phyloP scores from a whole-genome alignment of 2,888 invertebrate species.

The Leucoptera coffeella region DNA sequence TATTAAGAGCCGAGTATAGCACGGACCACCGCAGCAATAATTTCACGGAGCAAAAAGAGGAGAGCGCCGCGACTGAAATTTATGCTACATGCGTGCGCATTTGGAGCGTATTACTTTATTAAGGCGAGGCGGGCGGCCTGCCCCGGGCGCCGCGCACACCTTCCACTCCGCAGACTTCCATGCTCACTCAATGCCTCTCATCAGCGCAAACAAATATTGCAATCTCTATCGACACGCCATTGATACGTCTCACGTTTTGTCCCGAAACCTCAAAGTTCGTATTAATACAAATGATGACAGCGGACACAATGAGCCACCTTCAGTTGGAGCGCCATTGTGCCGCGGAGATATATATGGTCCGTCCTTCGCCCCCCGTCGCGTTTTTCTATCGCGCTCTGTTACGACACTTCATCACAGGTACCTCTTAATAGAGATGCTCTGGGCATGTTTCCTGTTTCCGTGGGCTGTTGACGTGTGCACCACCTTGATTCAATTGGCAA shows the following conservation, averaged over 20 bases:
- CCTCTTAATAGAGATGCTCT: no score
- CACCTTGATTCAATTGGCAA: no score
- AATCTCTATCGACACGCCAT: constrained; percentile 47
- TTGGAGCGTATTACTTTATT: constrained; percentile 51
- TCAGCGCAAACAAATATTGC: constrained; percentile 30
- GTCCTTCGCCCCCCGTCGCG: constrained; percentile 21
- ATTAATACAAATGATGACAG: constrained; percentile 52
- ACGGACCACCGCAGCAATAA: constrained; percentile 45
- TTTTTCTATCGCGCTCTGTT: constrained; percentile 33
- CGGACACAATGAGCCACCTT: constrained; percentile 30
- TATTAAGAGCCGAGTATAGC: constrained; percentile 36
- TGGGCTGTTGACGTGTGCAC: no score
- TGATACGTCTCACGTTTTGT: constrained; percentile 32
- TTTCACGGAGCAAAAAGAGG: constrained; percentile 42
- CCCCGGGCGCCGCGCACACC: constrained; percentile 15
- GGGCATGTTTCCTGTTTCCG: no score
- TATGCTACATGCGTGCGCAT: constrained; percentile 48
- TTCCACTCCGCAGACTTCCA: constrained; percentile 1
- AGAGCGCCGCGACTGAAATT: constrained; percentile 27
- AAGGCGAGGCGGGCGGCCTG: constrained; percentile 36
- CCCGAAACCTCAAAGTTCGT: constrained; percentile 49
- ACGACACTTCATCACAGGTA: no score
- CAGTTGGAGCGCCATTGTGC: constrained; percentile 36
- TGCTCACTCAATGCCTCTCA: constrained; percentile 31
- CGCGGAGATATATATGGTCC: constrained; percentile 44